Conservation (phyloP, 2,888 invertebrate genomes). For the Loripinus fragilis region DNA sequence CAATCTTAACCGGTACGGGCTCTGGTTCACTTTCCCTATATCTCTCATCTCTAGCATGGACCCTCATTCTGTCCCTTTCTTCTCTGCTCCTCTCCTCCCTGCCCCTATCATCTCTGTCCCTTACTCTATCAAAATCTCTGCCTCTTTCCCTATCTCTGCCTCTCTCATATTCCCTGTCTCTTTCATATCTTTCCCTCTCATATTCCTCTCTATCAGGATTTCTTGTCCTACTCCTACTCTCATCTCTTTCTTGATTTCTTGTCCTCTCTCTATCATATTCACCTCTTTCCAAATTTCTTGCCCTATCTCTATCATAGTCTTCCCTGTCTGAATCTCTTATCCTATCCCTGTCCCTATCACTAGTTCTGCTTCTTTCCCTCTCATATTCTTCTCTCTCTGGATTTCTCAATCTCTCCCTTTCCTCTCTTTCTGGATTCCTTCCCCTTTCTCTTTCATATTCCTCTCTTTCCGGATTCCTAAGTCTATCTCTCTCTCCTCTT, state of each 20-base stretch:
- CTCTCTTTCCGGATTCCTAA: slow-evolving; percentile 19
- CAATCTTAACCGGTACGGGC: neutral
- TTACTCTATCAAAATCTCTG: slow-evolving; percentile 33
- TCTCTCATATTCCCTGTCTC: slow-evolving; percentile 38
- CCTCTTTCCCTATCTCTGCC: slow-evolving; percentile 45
- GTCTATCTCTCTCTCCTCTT: slow-evolving; percentile 1
- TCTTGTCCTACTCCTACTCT: slow-evolving; percentile 29
- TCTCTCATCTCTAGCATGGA: slow-evolving; percentile 2
- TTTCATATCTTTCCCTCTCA: neutral
- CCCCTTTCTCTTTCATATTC: slow-evolving; percentile 29
- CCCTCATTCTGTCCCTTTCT: slow-evolving; percentile 34
- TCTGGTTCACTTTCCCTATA: slow-evolving; percentile 28
- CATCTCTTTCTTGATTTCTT: slow-evolving; percentile 38
- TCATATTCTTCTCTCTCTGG: slow-evolving; percentile 18
- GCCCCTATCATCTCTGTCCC: slow-evolving; percentile 29
- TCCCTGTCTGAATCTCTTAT: neutral
- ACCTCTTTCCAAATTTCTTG: slow-evolving; percentile 19
- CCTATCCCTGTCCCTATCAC: slow-evolving; percentile 33
- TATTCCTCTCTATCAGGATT: neutral
- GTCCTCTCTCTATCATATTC: slow-evolving; percentile 29
- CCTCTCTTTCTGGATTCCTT: slow-evolving; percentile 40
- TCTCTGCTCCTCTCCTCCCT: slow-evolving; percentile 35
- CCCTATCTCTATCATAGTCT: neutral
- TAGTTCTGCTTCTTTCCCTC: slow-evolving; percentile 18
- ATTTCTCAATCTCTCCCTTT: slow-evolving; percentile 28